A percentile compares a stretch with the other conserved stretches of the same genome.
phyloP scores from a whole-genome alignment of 2,888 invertebrate genomes.

The Euplexia lucipara region DNA sequence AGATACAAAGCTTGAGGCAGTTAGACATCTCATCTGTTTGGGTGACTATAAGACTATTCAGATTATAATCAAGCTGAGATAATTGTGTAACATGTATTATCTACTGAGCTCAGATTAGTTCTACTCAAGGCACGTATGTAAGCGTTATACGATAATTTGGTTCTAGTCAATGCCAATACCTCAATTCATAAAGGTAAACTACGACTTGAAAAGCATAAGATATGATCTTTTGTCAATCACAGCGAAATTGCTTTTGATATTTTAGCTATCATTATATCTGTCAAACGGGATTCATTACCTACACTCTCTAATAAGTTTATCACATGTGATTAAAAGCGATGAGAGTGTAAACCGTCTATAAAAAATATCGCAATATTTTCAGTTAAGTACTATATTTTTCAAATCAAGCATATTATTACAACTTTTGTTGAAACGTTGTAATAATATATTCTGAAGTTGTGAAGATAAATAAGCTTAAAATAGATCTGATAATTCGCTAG shows the following conservation, averaged over 20 bases:
- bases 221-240: background rate
- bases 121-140: background rate
- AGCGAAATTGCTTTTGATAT: background rate
- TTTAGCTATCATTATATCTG: background rate
- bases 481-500: slow-evolving; percentile 11
- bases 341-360: background rate
- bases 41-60: background rate
- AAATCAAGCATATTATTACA: no score
- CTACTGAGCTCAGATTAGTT: background rate
- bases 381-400: no score
- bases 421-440: no score
- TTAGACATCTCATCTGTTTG: background rate
- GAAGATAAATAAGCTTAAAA: slow-evolving; percentile 11
- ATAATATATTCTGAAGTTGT: slow-evolving; percentile 6
- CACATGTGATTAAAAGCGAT: no score
- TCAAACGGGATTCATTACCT: no score
- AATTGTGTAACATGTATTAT: slow-evolving; percentile 1
- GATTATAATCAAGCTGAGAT: slow-evolving; percentile 1
- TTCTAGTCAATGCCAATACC: slow-evolving; percentile 1
- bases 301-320: no score
- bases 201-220: background rate
- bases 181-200: background rate
- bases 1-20: background rate
- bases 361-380: background rate
- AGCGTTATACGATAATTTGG: background rate